Percentiles rank a stretch among this genome's conserved stretches.
These are phyloP conservation scores for Poecile atricapillus DNA, from an alignment of 2,113 vertebrate genomes.

Conservation along the genomic window DNA sequence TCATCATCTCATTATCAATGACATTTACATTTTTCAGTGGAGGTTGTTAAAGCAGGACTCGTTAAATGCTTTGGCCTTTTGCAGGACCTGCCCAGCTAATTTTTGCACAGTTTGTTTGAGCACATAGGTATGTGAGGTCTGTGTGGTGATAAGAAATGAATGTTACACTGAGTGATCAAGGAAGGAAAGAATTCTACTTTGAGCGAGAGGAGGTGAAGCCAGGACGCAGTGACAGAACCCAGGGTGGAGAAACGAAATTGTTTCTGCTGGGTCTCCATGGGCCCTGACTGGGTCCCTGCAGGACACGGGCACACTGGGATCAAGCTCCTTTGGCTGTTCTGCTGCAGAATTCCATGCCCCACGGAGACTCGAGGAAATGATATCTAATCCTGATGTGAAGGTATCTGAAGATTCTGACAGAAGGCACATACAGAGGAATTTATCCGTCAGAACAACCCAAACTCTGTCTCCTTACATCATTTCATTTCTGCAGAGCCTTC, in stretches of 20 bases:
- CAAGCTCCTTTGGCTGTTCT: not conserved
- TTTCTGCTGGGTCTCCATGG: not conserved
- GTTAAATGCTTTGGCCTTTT: not conserved
- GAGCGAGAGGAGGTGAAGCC: not conserved
- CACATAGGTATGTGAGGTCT: not conserved
- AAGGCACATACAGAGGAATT: not conserved
- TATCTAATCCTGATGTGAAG: not conserved
- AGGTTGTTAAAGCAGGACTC: not conserved
- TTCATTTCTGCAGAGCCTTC: not conserved
- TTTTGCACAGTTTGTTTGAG: not conserved
- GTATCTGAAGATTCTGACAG: not conserved
- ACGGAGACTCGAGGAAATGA: not conserved
- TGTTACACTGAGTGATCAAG: not conserved
- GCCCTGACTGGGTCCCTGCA: not conserved
- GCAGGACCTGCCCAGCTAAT: not conserved
- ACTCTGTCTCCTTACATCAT: not conserved
- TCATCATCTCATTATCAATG: not conserved
- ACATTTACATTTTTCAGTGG: not conserved
- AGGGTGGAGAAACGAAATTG: not conserved
- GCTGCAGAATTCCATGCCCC: not conserved
- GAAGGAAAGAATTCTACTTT: not conserved
- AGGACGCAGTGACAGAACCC: not conserved
- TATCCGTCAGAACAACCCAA: not conserved
- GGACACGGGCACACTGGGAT: not conserved
- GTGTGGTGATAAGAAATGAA: conserved; percentile 19